Base-by-base conservation (phyloP, 2,888 invertebrate species). In the Linyphia triangularis region DNA sequence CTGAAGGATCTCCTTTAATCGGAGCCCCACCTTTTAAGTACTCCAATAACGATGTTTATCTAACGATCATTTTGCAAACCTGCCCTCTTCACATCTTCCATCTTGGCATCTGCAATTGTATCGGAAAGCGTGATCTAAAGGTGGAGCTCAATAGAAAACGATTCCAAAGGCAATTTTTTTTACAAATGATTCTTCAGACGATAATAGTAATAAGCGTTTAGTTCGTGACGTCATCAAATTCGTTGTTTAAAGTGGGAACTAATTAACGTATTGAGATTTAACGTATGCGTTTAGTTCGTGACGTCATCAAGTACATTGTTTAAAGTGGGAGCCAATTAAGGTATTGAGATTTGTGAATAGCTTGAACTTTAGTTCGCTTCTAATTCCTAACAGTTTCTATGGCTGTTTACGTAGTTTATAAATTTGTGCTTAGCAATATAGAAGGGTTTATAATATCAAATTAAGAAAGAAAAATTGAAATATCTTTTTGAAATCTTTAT, bases 11-110 rank as follows among this genome's bases (percentile, higher is more conserved):
- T 9, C 16, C 73, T 57, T 16, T 57, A 73, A 73, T 30, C 59
- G 57, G 22, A 28, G 24, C 51, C 51, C 51, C 73, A 57, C 57
- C 33, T 59, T 57, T 33, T 30, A 13, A 59, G 73, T 24, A 9
- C 73, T 73, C 33, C 13, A 59, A 73, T 73, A 59, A 59, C 57
- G 73, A 59, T 73, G 73, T 30, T 59, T 59, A 73, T 57, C 57
- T 19, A 10, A 57, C 1, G 19, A 33, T 33, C 57, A 13, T 57
- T 73, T 30, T 10, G 30, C 16, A 30, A 19, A 73, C 5, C 57
- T 19, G 19, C 10, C 70, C n/a, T 24, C 59, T 59, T 57, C 22
- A 13, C 19, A 13, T 4, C n/a, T 30, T 63, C 24, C 24, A 61
- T 4, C 5, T 6, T 22, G 26, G 1, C 61, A 5, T 24, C 37